Evolutionary conservation across 2,113 vertebrate genomes (phyloP), one percentile per base, ranked within the genome.

Genomic region (Rattus rattus): DNA sequence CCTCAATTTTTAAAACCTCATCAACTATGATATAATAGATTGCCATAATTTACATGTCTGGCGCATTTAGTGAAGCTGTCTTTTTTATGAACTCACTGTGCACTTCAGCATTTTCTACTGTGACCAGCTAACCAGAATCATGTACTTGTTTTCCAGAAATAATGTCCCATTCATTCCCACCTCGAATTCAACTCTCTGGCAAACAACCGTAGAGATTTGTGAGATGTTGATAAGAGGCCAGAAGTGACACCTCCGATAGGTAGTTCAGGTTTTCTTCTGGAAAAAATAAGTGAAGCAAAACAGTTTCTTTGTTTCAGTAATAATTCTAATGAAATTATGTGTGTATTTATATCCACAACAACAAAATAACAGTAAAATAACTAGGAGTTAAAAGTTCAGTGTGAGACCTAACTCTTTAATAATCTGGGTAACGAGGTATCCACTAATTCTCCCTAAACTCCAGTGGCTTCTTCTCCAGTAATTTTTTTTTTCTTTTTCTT

Each of bases 181-280:
- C 30, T 91, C 47, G 30, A 30, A 54, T 17, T 76, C 6, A 86
- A 39, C 54, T 30, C 22, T 92, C 87, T 91, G 54, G 26, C 24
- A 91, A 94, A 73, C 36, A 90, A 63, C 33, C 20, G 16, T 52
- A 92, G 19, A 79, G 61, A 67, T 88, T 33, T 91, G 52, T 91
- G 75, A 90, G 19, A 26, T 90, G 36, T 43, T 80, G 61, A 77
- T 26, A 88, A 61, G 33, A 61, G 39, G 43, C 84, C 65, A 85
- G 56, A 91, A 63, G 69, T 83, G 49, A 49, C 36, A 88, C 47
- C 14, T 52, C 75, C 4, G 56, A 33, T 39, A 93, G 93, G 24
- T 43, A 91, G 67, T 85, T 92, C 72, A 80, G 83, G 22, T 93
- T 94, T 85, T 88, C 75, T 61, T 90, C 52, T 89, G 49, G 83